Percentiles rank a stretch among this genome's conserved stretches.
Conservation (phyloP, 2,113 vertebrate species). For the Cochlearius cochlearius region DNA sequence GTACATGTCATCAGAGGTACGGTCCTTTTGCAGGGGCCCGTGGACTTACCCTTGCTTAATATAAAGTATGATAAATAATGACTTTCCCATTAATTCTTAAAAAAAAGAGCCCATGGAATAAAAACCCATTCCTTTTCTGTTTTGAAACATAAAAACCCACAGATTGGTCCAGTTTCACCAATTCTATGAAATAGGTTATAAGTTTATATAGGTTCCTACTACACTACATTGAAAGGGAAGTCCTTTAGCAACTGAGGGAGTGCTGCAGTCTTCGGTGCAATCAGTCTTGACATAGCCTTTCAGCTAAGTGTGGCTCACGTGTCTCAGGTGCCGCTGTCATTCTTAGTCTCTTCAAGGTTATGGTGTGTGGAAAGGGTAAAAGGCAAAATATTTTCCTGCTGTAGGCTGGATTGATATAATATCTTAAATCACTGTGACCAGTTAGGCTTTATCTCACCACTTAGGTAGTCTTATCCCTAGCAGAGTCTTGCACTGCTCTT, state of each 20-base stretch:
- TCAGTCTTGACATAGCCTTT: background rate
- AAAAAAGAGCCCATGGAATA: background rate
- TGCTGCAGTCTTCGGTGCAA: background rate
- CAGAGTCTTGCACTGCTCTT: background rate
- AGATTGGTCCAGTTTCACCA: background rate
- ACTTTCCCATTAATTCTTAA: accelerated
- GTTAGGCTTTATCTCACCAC: background rate
- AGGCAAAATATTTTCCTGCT: background rate
- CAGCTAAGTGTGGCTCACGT: accelerated
- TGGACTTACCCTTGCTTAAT: background rate
- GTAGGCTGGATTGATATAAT: background rate
- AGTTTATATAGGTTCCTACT: background rate
- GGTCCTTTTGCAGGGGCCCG: background rate
- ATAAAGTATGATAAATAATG: background rate
- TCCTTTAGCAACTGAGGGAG: background rate
- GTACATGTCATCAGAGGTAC: accelerated
- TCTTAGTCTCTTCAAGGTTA: background rate
- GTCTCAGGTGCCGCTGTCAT: background rate
- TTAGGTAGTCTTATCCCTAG: background rate
- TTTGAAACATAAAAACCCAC: background rate
- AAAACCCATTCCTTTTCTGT: background rate
- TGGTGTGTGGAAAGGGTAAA: background rate
- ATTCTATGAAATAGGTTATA: background rate
- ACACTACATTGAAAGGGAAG: background rate
- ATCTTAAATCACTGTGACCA: background rate